Evolutionary conservation across 2,113 vertebrate genomes (phyloP).

Genomic region (Microcebus tavaratra): DNA sequence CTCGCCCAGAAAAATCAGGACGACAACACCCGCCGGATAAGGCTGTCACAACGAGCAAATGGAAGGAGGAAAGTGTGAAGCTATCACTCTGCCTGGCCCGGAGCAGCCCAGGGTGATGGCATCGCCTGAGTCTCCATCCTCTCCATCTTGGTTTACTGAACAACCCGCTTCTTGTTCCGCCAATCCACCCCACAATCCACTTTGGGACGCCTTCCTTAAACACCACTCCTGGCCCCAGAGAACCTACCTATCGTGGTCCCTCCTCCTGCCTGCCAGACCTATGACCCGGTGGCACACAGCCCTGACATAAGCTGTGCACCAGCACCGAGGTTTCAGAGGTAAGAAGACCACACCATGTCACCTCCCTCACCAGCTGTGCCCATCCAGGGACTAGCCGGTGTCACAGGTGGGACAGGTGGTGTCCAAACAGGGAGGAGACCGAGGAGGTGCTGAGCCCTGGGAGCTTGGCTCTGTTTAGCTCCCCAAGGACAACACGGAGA

Average conservation of each 20-base stretch:
- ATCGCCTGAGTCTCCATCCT: background rate
- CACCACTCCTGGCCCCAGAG: background rate
- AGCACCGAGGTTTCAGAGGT: background rate
- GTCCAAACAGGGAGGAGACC: background rate
- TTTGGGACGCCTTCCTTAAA: background rate
- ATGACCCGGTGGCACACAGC: background rate
- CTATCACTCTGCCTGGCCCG: background rate
- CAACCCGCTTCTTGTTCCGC: background rate
- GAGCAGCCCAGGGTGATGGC: background rate
- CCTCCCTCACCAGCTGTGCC: background rate
- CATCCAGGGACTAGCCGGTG: background rate
- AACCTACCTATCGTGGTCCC: background rate
- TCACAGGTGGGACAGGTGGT: no score
- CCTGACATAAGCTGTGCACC: background rate
- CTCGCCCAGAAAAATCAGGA: background rate
- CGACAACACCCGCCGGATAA: background rate
- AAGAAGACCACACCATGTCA: background rate
- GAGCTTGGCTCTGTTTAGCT: background rate
- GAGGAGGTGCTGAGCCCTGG: background rate
- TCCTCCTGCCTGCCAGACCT: background rate
- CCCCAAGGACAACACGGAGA: no score
- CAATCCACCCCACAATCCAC: background rate
- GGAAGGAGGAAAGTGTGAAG: background rate
- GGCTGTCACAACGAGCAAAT: background rate
- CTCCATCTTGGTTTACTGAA: background rate